Base-by-base conservation (phyloP, 2,888 invertebrate genomes). In the Synergus itoensis region DNA sequence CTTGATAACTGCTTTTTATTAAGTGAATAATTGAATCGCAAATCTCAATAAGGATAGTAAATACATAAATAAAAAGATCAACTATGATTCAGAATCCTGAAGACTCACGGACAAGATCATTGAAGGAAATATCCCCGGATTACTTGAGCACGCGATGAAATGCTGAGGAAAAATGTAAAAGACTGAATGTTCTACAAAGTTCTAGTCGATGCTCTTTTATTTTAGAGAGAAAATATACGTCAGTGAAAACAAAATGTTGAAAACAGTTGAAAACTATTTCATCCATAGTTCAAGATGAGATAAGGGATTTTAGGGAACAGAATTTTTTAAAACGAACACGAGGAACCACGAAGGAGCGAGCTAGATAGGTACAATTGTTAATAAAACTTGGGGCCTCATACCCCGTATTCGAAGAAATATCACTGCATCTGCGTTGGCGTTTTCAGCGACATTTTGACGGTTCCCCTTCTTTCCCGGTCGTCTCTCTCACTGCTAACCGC, bases 371-470 rank as follows among this genome's bases (percentile, higher is more conserved):
- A 75, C 1, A n/a, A 75, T 57, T 75, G 8, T 64, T 40, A 18
- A 67, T 8, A 21, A 41, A 65, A 28, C 11, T 28, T 64, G 16
- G n/a, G 9, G 18, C 65, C 48, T 77, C 62, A 65, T 67, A 48
- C 77, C 48, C 77, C 62, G 18, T 28, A 7, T 36, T 41, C 45
- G 60, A 40, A 41, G 48, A 77, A 48, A 77, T 82, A 84, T 88
- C 87, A 89, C 88, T 89, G 87, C 87, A 87, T 90, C 87, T 86
- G 89, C 88, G 89, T 89, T 90, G 88, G 89, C 88, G 89, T 87
- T 90, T 88, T 88, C 87, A 90, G 87, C 90, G 90, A 90, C 90
- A 90, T 90, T 90, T 91, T 89, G 89, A 90, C 88, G 88, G 84
- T 75, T 57, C 84, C 81, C 60, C 77, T 63, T 40, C 79, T 84